Evolutionary conservation across 2,888 invertebrate genomes (phyloP), one percentile per base, ranked within the genome.

Genomic region (Thecocarcelia acutangulata): DNA sequence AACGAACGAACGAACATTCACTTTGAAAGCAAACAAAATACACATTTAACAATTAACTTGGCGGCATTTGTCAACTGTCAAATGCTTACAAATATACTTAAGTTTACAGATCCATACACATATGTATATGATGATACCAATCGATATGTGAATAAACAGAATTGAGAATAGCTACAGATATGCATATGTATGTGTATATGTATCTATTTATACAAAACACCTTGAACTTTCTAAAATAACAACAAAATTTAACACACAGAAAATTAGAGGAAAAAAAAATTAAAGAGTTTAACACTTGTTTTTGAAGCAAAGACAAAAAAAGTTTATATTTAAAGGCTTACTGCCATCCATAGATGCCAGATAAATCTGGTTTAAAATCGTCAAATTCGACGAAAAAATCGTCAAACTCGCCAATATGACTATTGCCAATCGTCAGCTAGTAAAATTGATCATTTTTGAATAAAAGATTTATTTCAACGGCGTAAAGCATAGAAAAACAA

Each of bases 201-300:
- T 8, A 37, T n/a, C 3, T 2, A 48, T 8, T 13, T n/a, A 9
- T 2, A 33, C 44, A 40, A 8, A 48, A 15, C 37, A 70, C 69
- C 69, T 70, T 70, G 46, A 70, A 70, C 48, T 70, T 58, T 70
- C 69, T 58, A 56, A 42, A 56, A 56, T 8, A 33, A 33, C 5
- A 5, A 54, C 3, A 15, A 46, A 13, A 19, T 44, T 46, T 1
- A 28, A 12, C n/a, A 13, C 40, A 52, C 6, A 9, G 9, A 66
- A 6, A 44, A 54, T 52, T 11, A 66, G 37, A 40, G 24, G 2
- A 44, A 1, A 24, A 6, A 21, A 24, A 24, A 3, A n/a, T 2
- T 15, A 17, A 9, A 50, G 56, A 44, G 15, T 40, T 56, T 46
- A 11, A 19, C 3, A 56, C 17, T 8, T 33, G 33, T 33, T 33